Evolutionary conservation across 2,797 vertebrate genomes (phyloP).

Genomic region (Enteromius treurensis): DNA sequence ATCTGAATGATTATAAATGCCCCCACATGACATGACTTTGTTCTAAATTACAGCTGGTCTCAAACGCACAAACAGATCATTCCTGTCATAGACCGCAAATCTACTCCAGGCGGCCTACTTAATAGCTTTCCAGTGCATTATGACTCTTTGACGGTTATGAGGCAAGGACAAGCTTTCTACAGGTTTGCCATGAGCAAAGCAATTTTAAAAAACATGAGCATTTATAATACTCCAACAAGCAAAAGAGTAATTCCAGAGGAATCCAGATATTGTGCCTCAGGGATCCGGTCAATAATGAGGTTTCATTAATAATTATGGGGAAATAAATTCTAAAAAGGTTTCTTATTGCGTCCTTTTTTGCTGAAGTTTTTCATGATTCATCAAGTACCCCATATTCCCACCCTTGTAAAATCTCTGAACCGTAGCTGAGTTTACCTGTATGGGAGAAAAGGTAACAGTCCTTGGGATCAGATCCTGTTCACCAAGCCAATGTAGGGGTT

Average conservation of each 20-base stretch:
- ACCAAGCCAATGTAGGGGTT: constrained; percentile 79
- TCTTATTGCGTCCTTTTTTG: background rate
- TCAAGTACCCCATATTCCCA: constrained; percentile 38
- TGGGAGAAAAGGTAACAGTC: constrained; percentile 80
- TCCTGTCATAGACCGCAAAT: constrained; percentile 16
- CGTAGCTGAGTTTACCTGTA: constrained; percentile 76
- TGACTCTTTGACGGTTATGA: background rate
- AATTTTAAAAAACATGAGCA: constrained; percentile 15
- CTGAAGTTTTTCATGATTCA: constrained; percentile 10
- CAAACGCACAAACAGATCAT: constrained; percentile 21
- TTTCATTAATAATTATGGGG: constrained; percentile 42
- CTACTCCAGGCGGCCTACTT: background rate
- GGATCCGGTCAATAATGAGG: background rate
- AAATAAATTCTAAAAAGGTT: constrained; percentile 5
- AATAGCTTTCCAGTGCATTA: constrained; percentile 19
- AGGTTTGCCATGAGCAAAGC: background rate
- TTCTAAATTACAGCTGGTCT: constrained; percentile 47
- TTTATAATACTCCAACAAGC: constrained; percentile 3
- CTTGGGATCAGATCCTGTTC: constrained; percentile 84
- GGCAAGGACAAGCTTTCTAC: background rate
- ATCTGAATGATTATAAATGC: constrained; percentile 22
- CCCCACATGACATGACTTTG: constrained; percentile 27
- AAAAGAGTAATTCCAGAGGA: constrained; percentile 2
- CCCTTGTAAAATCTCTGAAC: constrained; percentile 50
- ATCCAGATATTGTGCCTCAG: constrained; percentile 13